Evolutionary conservation across 64 coral and sea anemone genomes (phyloP).

Genomic region (Pocillopora damicornis): DNA sequence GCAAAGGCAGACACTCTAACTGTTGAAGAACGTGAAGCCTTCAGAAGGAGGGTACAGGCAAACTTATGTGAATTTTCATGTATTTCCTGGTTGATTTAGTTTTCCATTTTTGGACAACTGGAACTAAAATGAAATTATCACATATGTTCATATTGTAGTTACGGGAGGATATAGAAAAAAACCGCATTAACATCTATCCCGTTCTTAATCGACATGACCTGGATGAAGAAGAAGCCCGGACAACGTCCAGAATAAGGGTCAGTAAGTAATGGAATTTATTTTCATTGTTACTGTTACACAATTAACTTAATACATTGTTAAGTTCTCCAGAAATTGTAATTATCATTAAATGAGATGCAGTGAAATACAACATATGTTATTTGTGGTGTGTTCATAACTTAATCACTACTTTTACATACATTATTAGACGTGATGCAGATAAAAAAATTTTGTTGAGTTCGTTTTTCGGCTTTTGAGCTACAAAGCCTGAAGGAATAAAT

Average conservation of each 20-base stretch:
- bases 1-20: slow-evolving; percentile 95
- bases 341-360: not conserved
- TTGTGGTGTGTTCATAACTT: not conserved
- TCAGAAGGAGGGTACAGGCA: slow-evolving; percentile 78
- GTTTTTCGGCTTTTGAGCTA: too few species aligned
- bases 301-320: not conserved
- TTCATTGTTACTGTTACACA: not conserved
- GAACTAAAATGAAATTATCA: too few species aligned
- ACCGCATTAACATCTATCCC: slow-evolving; percentile 90
- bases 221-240: slow-evolving; percentile 92
- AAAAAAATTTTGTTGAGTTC: too few species aligned
- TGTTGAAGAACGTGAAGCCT: slow-evolving; percentile 93
- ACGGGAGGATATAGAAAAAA: slow-evolving; percentile 80
- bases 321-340: too few species aligned
- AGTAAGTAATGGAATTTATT: not conserved
- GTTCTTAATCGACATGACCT: slow-evolving; percentile 86
- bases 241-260: slow-evolving; percentile 88
- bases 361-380: not conserved
- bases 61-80: not conserved
- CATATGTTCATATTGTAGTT: slow-evolving; percentile 41
- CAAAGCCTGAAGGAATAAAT: too few species aligned
- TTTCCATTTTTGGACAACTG: too few species aligned
- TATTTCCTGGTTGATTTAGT: too few species aligned
- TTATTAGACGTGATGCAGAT: too few species aligned
- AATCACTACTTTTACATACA: too few species aligned